phyloP scores from a whole-genome alignment of 1,140 invertebrate genomes.

The Apocrypta bakeri region DNA sequence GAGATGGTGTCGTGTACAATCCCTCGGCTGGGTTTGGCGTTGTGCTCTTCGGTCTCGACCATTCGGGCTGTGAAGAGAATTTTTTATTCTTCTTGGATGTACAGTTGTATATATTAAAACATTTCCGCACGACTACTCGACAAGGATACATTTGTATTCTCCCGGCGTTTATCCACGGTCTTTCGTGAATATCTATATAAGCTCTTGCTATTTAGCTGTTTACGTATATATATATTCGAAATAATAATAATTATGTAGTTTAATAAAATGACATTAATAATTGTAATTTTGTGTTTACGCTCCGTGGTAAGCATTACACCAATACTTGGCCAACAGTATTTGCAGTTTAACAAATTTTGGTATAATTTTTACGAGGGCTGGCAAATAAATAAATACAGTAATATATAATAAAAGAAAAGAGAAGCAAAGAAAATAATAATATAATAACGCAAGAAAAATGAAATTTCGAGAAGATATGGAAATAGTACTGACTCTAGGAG shows the following conservation, averaged over 20 bases:
- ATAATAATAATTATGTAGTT: neutral
- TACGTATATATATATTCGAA: neutral
- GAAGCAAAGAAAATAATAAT: too few species aligned
- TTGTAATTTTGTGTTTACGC: too few species aligned
- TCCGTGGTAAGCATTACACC: too few species aligned
- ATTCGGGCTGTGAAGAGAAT: constrained; percentile 76
- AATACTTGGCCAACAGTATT: too few species aligned
- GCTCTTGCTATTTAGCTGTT: neutral
- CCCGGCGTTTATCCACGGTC: neutral
- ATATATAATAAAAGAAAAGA: too few species aligned
- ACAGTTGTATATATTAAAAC: too few species aligned
- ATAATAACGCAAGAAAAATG: too few species aligned
- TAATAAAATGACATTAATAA: neutral
- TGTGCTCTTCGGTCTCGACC: constrained; percentile 81
- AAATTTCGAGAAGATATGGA: too few species aligned
- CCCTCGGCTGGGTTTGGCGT: constrained; percentile 69
- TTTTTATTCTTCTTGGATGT: neutral
- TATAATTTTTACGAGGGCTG: too few species aligned
- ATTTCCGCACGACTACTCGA: neutral
- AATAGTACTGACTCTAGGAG: constrained; percentile 79
- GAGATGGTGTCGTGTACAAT: constrained; percentile 55
- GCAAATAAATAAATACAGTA: too few species aligned
- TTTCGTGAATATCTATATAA: neutral
- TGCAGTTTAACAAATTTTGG: too few species aligned
- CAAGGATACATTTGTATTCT: neutral